A percentile compares a stretch with the other conserved stretches of the same genome.
Evolutionary conservation across 2,888 invertebrate species (phyloP).

Genomic region (Lycaena phlaeas): DNA sequence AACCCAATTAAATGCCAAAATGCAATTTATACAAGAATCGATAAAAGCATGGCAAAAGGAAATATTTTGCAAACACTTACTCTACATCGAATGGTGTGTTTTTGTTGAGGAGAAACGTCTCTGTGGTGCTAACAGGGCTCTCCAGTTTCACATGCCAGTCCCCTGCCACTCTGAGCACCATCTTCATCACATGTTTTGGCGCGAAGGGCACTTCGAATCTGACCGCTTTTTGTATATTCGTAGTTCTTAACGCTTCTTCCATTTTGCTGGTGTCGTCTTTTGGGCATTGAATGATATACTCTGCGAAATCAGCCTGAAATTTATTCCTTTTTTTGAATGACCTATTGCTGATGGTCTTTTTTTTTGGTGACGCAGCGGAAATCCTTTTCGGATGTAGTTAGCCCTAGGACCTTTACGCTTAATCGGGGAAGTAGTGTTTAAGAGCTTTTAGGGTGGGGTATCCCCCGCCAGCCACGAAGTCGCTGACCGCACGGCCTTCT

Average conservation of each 20-base stretch:
- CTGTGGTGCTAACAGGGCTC: constrained; percentile 15
- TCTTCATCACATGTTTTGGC: constrained; percentile 26
- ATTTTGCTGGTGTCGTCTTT: constrained; percentile 30
- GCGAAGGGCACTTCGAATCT: constrained; percentile 27
- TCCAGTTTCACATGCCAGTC: constrained; percentile 21
- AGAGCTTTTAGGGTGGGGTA: no score
- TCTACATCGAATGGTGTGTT: constrained; percentile 24
- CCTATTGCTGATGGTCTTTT: not conserved
- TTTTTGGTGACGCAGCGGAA: no score
- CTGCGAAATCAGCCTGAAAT: constrained; percentile 31
- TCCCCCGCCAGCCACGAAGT: no score
- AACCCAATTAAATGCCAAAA: no score
- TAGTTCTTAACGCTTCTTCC: constrained; percentile 31
- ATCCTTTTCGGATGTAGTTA: no score
- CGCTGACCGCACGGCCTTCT: no score
- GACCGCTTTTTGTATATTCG: constrained; percentile 37
- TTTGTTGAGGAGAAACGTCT: constrained; percentile 26
- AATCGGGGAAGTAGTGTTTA: no score
- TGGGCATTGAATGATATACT: constrained; percentile 36
- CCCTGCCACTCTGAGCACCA: constrained; percentile 21
- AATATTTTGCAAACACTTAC: constrained; percentile 20
- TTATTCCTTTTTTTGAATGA: not conserved
- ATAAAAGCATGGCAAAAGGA: not conserved
- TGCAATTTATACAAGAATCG: no score
- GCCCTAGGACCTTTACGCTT: no score